Conservation (phyloP, 2,113 vertebrate genomes). For the Rhinolophus ferrumequinum region DNA sequence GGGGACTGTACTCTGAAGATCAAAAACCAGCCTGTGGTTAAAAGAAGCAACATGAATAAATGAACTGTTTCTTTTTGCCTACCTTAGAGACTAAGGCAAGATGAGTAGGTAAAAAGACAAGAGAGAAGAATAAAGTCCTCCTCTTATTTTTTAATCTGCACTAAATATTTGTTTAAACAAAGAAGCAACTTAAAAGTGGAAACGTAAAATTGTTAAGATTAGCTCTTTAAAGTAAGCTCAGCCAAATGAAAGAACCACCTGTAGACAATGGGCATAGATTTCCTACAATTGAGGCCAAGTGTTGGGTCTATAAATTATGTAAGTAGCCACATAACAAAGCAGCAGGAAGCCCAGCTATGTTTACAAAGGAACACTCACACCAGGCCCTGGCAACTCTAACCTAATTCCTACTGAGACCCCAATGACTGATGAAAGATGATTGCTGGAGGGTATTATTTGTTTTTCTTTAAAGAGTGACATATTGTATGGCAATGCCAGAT, state of each 20-base stretch:
- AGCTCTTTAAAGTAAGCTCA: background rate
- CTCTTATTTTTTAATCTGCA: background rate
- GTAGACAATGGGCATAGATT: background rate
- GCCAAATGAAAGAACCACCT: conserved; percentile 14
- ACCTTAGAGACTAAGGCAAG: background rate
- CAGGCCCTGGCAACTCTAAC: conserved; percentile 21
- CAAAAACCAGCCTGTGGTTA: background rate
- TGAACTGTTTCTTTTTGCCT: background rate
- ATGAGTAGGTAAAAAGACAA: background rate
- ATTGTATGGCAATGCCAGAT: background rate
- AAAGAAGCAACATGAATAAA: background rate
- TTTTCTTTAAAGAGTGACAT: conserved; percentile 42
- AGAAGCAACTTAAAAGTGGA: background rate
- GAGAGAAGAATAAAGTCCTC: background rate
- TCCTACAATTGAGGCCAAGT: background rate
- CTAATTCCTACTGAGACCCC: conserved; percentile 7
- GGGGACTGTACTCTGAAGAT: background rate
- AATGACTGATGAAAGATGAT: conserved; percentile 45
- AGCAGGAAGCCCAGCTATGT: background rate
- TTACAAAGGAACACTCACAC: conserved; percentile 31
- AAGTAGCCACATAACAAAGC: conserved; percentile 6
- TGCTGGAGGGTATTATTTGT: conserved; percentile 33
- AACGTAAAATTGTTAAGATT: background rate
- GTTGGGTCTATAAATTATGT: conserved; percentile 22
- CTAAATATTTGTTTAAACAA: background rate